These are phyloP conservation scores for Piscicola geometra DNA, from an alignment of 2,888 invertebrate species.

Conservation along the genomic window DNA sequence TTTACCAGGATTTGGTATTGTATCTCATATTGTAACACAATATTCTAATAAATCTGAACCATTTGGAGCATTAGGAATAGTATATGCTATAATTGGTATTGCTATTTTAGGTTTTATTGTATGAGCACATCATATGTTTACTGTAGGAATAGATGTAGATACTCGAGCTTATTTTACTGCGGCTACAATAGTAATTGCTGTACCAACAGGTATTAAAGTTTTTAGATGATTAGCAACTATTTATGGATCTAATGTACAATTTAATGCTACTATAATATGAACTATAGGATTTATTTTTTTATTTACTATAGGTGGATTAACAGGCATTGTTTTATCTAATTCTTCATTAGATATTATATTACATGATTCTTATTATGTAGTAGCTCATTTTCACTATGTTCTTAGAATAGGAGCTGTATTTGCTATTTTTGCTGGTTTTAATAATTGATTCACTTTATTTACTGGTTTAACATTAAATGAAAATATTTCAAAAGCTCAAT, in stretches of 20 bases:
- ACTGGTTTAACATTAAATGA: constrained; percentile 64
- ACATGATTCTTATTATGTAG: constrained; percentile 80
- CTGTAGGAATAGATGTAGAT: constrained; percentile 76
- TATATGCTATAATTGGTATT: constrained; percentile 76
- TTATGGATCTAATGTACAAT: constrained; percentile 64
- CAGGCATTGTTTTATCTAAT: constrained; percentile 60
- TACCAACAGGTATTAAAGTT: constrained; percentile 78
- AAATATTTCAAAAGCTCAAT: constrained; percentile 66
- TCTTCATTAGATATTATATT: constrained; percentile 72
- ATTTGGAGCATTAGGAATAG: constrained; percentile 69
- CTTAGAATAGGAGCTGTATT: constrained; percentile 74
- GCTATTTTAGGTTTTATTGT: constrained; percentile 77
- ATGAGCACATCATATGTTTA: constrained; percentile 80
- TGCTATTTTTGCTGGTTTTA: constrained; percentile 68
- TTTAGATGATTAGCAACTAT: constrained; percentile 72
- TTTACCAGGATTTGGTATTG: constrained; percentile 75
- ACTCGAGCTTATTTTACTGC: constrained; percentile 78
- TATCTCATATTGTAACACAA: constrained; percentile 71
- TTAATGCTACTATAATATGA: constrained; percentile 64
- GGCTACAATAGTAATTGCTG: constrained; percentile 79
- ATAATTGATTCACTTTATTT: constrained; percentile 69
- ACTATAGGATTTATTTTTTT: constrained; percentile 71
- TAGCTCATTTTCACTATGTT: constrained; percentile 77
- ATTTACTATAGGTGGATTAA: constrained; percentile 69
- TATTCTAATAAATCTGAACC: constrained; percentile 65